A percentile compares a stretch with the other conserved stretches of the same genome.
phyloP scores from a whole-genome alignment of 2,888 invertebrate genomes.

The Platynereis dumerilii region DNA sequence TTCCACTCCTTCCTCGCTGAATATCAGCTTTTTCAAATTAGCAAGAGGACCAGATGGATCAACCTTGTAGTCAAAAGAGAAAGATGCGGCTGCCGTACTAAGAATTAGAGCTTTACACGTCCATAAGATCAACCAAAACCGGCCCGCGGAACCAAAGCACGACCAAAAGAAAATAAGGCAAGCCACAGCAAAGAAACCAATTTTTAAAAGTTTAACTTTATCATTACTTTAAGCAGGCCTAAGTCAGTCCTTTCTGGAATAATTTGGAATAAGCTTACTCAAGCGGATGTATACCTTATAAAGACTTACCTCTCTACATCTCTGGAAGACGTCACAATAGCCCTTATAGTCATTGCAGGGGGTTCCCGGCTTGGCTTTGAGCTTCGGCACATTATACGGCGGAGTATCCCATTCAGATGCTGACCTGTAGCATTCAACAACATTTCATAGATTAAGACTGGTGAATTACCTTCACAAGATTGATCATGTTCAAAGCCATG shows the following conservation, averaged over 20 bases:
- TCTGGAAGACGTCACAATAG: slow-evolving; percentile 98
- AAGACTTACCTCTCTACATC: slow-evolving; percentile 91
- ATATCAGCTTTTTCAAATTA: slow-evolving; percentile 88
- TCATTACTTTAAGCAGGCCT: not conserved
- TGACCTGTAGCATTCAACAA: slow-evolving; percentile 68
- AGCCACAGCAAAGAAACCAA: slow-evolving; percentile 6
- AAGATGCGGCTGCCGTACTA: too few species aligned
- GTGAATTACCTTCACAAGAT: not conserved
- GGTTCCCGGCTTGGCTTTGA: slow-evolving; percentile 92
- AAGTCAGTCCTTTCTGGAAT: not conserved
- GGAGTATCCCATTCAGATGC: slow-evolving; percentile 87
- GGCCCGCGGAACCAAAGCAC: too few species aligned
- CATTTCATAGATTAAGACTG: not conserved
- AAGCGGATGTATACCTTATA: not conserved
- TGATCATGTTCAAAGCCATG: too few species aligned
- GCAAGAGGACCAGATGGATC: slow-evolving; percentile 97
- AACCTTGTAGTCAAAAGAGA: slow-evolving; percentile 67
- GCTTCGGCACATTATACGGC: slow-evolving; percentile 90
- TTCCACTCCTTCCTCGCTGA: slow-evolving; percentile 85
- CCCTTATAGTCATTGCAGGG: slow-evolving; percentile 97
- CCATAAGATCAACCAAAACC: too few species aligned
- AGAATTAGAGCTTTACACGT: too few species aligned
- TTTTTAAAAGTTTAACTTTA: not conserved
- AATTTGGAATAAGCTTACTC: not conserved
- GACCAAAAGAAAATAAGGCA: too few species aligned